Base-by-base conservation (phyloP, 2,113 vertebrate genomes). In the Arvicanthis niloticus region DNA sequence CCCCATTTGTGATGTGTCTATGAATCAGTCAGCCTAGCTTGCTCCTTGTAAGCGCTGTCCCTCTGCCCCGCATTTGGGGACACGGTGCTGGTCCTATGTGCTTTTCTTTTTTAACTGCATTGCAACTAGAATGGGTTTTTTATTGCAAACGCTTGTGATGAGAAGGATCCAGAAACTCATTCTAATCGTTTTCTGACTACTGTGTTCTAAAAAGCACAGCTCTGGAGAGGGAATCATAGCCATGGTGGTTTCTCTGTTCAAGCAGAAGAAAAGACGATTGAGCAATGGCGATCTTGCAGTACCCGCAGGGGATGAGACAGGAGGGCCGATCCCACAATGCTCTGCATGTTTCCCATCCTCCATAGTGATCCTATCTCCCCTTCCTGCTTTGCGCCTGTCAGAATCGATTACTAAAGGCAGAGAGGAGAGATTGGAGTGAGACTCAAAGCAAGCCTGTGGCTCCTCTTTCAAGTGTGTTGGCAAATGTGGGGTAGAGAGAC, bases 391-490 rank as follows among this genome's bases (percentile, higher is more conserved):
- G 37, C 85, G 94, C 93, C 93, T 97, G 96, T 91, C 95, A 84
- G 88, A 95, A 92, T 88, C 19, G 19, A 68, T 60, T 80, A 91
- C 60, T 96, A 93, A 97, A 94, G 75, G 91, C 91, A 82, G 78
- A 67, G 62, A 42, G 85, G 19, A 31, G 82, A 96, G 85, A 95
- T 88, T 93, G 82, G 40, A 80, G 48, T 88, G 58, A 37, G 82
- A 97, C 86, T 96, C 96, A 81, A 68, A 94, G 87, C 56, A 91
- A 84, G 60, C n/a, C 80, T 45, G 51, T 65, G 90, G 67, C 84
- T 98, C 92, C 88, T 96, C 5, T 80, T 97, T 89, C 75, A 72
- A 97, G 89, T 93, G 89, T 82, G 65, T 75, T 58, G 92, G 56
- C 51, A 80, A 75, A 60, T 58, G 97, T 82, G 87, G 67, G 89